These are phyloP conservation scores for Ictidomys tridecemlineatus DNA, from an alignment of 2,113 vertebrate species.

Conservation along the genomic window DNA sequence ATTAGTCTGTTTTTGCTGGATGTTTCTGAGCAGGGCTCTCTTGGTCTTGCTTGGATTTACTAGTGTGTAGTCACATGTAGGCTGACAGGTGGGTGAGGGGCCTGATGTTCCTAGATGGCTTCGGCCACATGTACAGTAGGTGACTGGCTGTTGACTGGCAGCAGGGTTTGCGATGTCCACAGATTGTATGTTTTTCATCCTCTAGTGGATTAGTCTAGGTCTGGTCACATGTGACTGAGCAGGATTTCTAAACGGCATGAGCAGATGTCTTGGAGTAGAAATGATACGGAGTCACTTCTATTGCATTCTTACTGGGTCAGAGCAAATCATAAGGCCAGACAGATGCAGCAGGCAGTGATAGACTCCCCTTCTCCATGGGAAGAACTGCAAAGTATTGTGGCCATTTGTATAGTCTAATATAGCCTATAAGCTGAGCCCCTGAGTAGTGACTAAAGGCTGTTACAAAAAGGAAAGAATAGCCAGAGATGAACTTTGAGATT, in stretches of 20 bases:
- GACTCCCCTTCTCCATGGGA: neutral
- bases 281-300: neutral
- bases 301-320: neutral
- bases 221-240: neutral
- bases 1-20: neutral
- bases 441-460: neutral
- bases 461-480: neutral
- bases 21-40: neutral
- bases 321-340: too few relatives aligned
- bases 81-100: neutral
- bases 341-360: neutral
- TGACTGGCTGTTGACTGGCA: neutral
- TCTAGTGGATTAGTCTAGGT: neutral
- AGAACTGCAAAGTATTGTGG: neutral
- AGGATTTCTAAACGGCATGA: neutral
- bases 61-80: neutral
- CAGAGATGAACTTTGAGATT: neutral
- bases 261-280: neutral
- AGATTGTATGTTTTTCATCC: neutral
- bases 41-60: too few relatives aligned
- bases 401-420: neutral
- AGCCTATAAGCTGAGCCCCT: neutral
- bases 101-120: neutral
- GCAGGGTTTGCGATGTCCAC: fast-evolving
- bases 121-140: fast-evolving